phyloP scores from a whole-genome alignment of 2,113 vertebrate genomes.

The Chaetops frenatus region DNA sequence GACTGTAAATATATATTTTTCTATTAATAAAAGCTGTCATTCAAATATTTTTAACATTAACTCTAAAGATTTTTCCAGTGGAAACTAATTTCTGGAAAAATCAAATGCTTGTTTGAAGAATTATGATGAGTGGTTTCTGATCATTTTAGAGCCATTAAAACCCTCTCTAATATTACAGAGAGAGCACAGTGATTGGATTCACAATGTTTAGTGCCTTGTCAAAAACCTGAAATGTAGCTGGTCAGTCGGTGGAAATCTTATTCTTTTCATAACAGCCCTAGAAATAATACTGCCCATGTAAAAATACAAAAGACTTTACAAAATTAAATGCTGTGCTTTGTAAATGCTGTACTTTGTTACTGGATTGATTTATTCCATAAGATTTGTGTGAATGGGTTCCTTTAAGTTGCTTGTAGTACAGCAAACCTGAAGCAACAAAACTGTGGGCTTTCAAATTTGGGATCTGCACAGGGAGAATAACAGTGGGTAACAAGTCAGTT shows the following conservation, averaged over 20 bases:
- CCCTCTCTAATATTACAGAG: constrained; percentile 38
- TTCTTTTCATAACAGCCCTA: not conserved
- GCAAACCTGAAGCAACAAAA: not conserved
- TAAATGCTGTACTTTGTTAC: not conserved
- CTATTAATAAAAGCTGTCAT: constrained; percentile 52
- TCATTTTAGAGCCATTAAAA: constrained; percentile 52
- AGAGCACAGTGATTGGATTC: constrained; percentile 51
- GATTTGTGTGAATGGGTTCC: not conserved
- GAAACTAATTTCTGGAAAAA: constrained; percentile 47
- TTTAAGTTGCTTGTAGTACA: not conserved
- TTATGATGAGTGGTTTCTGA: constrained; percentile 37
- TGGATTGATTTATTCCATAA: not conserved
- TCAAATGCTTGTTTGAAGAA: constrained; percentile 43
- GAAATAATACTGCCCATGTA: not conserved
- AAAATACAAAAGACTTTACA: not conserved
- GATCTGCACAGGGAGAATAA: not conserved
- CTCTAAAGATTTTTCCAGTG: constrained; percentile 50
- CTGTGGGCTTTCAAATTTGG: not conserved
- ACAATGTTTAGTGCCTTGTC: constrained; percentile 66
- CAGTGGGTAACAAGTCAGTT: not conserved
- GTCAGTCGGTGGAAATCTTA: not conserved
- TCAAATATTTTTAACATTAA: constrained; percentile 57
- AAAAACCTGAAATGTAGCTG: not conserved
- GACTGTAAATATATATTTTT: constrained; percentile 67
- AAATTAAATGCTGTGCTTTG: not conserved